A percentile compares a stretch with the other conserved stretches of the same genome.
Evolutionary conservation across 2,113 vertebrate species (phyloP).

Genomic region (Ctenomys sociabilis): DNA sequence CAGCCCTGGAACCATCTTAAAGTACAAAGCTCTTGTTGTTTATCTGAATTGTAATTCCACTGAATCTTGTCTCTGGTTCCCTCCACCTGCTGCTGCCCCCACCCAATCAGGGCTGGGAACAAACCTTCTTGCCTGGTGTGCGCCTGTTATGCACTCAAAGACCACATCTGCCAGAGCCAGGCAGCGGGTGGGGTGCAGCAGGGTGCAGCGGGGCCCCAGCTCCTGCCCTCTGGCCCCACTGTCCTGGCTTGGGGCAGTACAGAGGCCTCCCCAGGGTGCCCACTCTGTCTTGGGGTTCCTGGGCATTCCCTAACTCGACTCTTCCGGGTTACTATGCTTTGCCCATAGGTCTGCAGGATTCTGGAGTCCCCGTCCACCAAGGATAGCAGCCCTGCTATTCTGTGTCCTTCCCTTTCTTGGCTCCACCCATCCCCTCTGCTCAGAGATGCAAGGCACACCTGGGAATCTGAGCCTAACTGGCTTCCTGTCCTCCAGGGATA

Average conservation of each 20-base stretch:
- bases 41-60: neutral
- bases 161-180: neutral
- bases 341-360: neutral
- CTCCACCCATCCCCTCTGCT: neutral
- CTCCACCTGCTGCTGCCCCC: neutral
- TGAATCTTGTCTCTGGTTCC: neutral
- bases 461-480: no score
- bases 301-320: neutral
- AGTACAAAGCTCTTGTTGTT: neutral
- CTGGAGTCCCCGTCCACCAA: neutral
- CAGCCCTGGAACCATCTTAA: no score
- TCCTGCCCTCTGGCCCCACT: neutral
- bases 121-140: neutral
- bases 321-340: neutral
- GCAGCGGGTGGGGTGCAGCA: neutral
- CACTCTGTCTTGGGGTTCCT: neutral
- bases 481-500: neutral
- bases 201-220: neutral
- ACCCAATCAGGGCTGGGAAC: neutral
- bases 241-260: neutral
- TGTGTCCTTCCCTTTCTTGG: neutral
- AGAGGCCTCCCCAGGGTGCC: neutral
- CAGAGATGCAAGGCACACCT: neutral
- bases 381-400: neutral
- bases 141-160: neutral